Conservation (phyloP, 2,888 invertebrate species). For the Eremobia ochroleuca region DNA sequence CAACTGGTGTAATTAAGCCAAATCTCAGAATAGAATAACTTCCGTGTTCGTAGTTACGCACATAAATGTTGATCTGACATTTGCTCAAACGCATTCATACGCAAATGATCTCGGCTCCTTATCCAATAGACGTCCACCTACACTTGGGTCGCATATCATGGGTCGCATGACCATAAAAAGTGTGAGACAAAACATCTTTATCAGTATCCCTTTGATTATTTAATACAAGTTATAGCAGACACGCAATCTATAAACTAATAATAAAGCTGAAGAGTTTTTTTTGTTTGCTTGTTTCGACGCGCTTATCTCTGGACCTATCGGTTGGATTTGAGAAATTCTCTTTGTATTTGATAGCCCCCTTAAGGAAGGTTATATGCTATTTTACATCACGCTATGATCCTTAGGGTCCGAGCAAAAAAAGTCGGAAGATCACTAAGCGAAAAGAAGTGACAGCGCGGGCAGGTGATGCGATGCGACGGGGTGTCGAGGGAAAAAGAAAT, state of each 20-base stretch:
- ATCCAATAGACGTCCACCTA: constrained; percentile 33
- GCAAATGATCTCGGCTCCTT: constrained; percentile 34
- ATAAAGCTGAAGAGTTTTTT: not conserved
- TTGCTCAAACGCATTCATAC: constrained; percentile 45
- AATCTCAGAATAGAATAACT: constrained; percentile 41
- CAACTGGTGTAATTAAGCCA: constrained; percentile 18
- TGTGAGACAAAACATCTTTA: constrained; percentile 11
- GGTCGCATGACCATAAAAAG: not conserved
- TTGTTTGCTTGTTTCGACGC: not conserved
- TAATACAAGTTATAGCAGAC: constrained; percentile 2
- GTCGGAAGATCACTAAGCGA: not conserved
- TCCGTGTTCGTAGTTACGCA: constrained; percentile 47
- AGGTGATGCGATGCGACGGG: too few relatives aligned
- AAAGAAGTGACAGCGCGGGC: not conserved
- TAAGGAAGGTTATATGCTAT: not conserved
- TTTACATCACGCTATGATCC: not conserved
- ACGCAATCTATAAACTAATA: not conserved
- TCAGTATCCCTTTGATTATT: not conserved
- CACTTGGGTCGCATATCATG: constrained; percentile 14
- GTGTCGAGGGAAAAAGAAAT: too few relatives aligned
- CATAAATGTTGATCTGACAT: constrained; percentile 40
- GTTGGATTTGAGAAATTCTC: too few relatives aligned
- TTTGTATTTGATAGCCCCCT: too few relatives aligned
- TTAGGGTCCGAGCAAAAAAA: not conserved
- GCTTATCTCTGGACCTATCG: not conserved